A percentile compares a stretch with the other conserved stretches of the same genome.
These are phyloP conservation scores for Stegostoma tigrinum DNA, from an alignment of 2,113 vertebrate genomes.

Conservation along the genomic window DNA sequence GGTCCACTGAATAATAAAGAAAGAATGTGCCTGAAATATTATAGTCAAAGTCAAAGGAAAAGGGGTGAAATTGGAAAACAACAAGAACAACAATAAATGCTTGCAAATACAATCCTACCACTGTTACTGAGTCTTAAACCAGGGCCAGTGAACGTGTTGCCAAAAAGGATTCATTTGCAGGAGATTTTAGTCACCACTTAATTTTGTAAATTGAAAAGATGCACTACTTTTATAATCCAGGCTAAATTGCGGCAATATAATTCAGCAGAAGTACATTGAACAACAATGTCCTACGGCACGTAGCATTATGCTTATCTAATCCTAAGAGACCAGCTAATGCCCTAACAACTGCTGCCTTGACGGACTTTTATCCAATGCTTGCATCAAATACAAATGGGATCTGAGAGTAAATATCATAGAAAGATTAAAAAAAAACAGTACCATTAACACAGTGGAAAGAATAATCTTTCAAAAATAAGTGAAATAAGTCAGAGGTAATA, in stretches of 20 bases:
- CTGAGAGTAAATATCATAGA: constrained; percentile 57
- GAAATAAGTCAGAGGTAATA: not conserved
- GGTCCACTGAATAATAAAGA: not conserved
- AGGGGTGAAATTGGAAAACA: not conserved
- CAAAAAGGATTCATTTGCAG: not conserved
- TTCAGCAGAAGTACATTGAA: not conserved
- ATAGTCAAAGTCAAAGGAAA: not conserved
- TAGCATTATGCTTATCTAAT: not conserved
- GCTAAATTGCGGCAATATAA: not conserved
- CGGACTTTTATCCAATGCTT: constrained; percentile 44
- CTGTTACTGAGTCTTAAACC: not conserved
- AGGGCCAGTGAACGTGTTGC: not conserved
- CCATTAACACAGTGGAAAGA: not conserved
- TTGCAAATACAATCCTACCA: not conserved
- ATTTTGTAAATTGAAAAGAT: not conserved
- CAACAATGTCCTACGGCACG: not conserved
- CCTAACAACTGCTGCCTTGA: constrained; percentile 42
- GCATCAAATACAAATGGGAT: constrained; percentile 50
- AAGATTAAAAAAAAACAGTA: constrained; percentile 3
- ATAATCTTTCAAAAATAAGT: not conserved
- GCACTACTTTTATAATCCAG: not conserved
- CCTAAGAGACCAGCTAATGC: constrained; percentile 38
- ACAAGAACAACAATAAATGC: not conserved
- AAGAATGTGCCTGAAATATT: not conserved
- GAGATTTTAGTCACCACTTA: not conserved